Evolutionary conservation across 2,888 invertebrate genomes (phyloP), one percentile per base, ranked within the genome.

Genomic region (Eupithecia subfuscata): DNA sequence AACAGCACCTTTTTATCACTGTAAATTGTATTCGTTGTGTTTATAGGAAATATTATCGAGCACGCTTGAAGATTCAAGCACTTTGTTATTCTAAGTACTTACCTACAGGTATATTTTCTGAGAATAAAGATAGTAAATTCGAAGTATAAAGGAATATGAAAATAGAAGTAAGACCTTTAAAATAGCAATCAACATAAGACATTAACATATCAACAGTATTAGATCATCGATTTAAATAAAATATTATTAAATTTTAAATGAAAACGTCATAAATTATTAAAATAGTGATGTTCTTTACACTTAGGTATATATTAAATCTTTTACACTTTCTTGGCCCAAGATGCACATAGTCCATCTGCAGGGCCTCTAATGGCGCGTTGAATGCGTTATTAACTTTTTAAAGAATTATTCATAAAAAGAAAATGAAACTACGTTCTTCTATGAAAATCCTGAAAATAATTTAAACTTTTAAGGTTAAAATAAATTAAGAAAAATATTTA

Each of bases 1-100:
- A 87, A 87, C 90, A 93, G 93, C 93, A 93, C 93, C 93, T 86
- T 85, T 78, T 80, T 89, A 91, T 91, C 92, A 91, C 92, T 88
- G 88, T 85, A 82, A 43, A n/a, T 68, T 82, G 64, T 80, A 85
- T 89, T 91, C 90, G 91, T 89, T 91, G 90, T 88, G n/a, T 79
- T 76, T 74, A 40, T 70, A 74, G 73, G 52, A 52, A 45, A 65
- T 30, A 56, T 69, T 43, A 25, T 34, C 25, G 30, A 63, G 25
- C 16, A 63, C 30, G 12, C 25, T 16, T 63, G 14, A 63, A 30
- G 6, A 30, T 16, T 34, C 30, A 30, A 63, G 30, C 25, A 63
- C 30, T 52, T 52, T 52, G n/a, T n/a, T 56, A 9, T 22, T 22
- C 22, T 56, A 52, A 11, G 22, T 52, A 14, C 30, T 30, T 30